A percentile compares a stretch with the other conserved stretches of the same genome.
phyloP scores from a whole-genome alignment of 1,140 invertebrate species.

The Drosophila rhopaloa region DNA sequence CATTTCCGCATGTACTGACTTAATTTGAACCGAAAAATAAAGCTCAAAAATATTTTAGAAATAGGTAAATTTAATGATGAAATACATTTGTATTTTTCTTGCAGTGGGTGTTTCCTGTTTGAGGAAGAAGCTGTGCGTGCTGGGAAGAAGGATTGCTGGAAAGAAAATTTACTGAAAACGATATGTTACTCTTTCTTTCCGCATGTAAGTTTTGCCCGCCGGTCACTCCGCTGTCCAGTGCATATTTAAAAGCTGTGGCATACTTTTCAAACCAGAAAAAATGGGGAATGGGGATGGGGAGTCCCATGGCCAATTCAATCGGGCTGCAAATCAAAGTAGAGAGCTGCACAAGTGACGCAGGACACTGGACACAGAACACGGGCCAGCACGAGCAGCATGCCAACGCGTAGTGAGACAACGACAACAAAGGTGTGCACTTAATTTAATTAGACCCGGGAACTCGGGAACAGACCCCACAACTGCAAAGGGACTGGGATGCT shows the following conservation, averaged over 20 bases:
- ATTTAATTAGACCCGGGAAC: slow-evolving; percentile 68
- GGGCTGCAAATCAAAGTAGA: slow-evolving; percentile 32
- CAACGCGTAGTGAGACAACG: slow-evolving; percentile 53
- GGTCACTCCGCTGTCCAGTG: slow-evolving; percentile 11
- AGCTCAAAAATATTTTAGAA: background rate
- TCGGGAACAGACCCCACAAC: slow-evolving; percentile 7
- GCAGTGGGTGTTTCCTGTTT: background rate
- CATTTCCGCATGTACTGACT: background rate
- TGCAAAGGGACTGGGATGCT: slow-evolving; percentile 3
- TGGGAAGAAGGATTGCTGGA: slow-evolving; percentile 28
- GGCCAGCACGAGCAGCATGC: slow-evolving; percentile 44
- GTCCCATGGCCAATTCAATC: slow-evolving; percentile 39
- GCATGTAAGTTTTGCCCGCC: background rate
- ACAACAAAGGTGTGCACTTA: slow-evolving; percentile 77
- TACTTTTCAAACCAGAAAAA: slow-evolving; percentile 30
- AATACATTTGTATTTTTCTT: background rate
- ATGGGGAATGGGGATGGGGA: background rate
- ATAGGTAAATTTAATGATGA: no score
- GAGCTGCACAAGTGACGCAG: slow-evolving; percentile 10
- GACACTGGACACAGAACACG: background rate
- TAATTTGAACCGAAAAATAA: background rate
- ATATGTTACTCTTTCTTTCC: slow-evolving; percentile 34
- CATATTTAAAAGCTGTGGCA: slow-evolving; percentile 29
- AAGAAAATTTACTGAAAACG: slow-evolving; percentile 40
- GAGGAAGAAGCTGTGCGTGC: slow-evolving; percentile 34